Base-by-base conservation (phyloP, 2,797 vertebrate genomes). In the Acipenser transmontanus region DNA sequence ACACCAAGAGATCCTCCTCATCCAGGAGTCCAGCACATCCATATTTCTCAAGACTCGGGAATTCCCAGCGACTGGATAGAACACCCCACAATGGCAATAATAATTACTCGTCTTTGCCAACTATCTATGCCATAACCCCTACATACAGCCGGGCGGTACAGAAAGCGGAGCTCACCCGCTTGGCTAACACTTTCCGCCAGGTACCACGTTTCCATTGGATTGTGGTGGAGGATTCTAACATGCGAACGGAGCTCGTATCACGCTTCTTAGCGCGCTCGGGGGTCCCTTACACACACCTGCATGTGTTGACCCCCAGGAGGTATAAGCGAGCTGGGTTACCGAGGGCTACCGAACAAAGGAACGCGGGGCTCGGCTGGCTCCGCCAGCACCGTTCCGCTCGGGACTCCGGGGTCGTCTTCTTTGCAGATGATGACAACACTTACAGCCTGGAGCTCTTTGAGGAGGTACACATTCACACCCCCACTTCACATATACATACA, bases 351-450 rank as follows among this genome's bases (percentile, higher is more conserved):
- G 96, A 99, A 77, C 97, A 98, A 88, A 91, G 96, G 80, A 99
- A 99, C 75, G 87, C 82, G 11, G 97, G 94, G 47, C 90, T 99
- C 34, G 84, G 88, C 52, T 99, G 96, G 97, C 84, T 98, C 71
- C 82, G 96, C 50, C 91, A 91, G 82, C 85, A 91, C 59, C 90
- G 93, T 73, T 81, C 74, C 70, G 67, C n/a, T 17, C 78, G 85
- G 12, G 90, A 94, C 73, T 54, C 87, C 2, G 97, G 95, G 0
- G 95, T 98, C 73, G 93, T 99, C 57, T 99, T 94, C 84, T 99
- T 99, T 84, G 97, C 97, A 7, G 97, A 99, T 79, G 97, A 99
- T 73, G 97, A 99, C 87, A 99, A 99, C 89, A 98, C 96, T 49
- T 99, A 99, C 88, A 99, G 97, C 68, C 89, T 99, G 82, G 95